A percentile compares a stretch with the other conserved stretches of the same genome.
These are phyloP conservation scores for Pandemis cinnamomeana DNA, from an alignment of 2,888 invertebrate genomes.

Conservation along the genomic window DNA sequence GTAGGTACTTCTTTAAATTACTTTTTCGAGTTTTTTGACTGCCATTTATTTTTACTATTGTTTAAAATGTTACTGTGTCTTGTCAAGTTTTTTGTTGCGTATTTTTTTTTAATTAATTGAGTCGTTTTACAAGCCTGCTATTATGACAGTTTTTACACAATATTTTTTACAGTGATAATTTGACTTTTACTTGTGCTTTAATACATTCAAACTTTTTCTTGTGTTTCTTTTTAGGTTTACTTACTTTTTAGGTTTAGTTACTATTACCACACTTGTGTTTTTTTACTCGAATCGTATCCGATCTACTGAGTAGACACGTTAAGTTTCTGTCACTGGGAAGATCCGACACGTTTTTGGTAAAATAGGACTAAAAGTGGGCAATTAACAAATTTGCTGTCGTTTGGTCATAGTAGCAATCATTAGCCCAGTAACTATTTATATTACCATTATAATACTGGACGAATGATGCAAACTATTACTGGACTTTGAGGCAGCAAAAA, in stretches of 20 bases:
- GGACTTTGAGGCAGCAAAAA: conserved; percentile 3
- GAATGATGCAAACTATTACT: conserved; percentile 43
- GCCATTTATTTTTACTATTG: too few relatives aligned
- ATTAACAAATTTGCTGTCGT: neutral
- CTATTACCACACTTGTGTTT: neutral
- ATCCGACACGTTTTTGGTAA: conserved; percentile 41
- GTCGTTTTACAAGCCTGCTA: too few relatives aligned
- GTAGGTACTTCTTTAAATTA: neutral
- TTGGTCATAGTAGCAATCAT: conserved; percentile 33
- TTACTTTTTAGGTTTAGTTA: neutral
- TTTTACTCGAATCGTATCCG: conserved; percentile 23
- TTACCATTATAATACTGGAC: conserved; percentile 42
- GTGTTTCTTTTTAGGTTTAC: neutral
- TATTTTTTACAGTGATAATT: too few relatives aligned
- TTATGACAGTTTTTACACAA: too few relatives aligned
- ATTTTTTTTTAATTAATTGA: neutral
- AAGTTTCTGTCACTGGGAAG: conserved; percentile 59
- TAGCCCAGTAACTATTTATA: conserved; percentile 44
- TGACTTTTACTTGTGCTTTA: too few relatives aligned
- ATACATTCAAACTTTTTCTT: too few relatives aligned
- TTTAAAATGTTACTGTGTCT: too few relatives aligned
- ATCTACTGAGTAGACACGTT: conserved; percentile 45
- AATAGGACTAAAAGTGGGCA: neutral
- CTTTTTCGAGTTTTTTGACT: too few relatives aligned
- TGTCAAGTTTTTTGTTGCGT: too few relatives aligned